Evolutionary conservation across 2,888 invertebrate species (phyloP), one percentile per base, ranked within the genome.

Genomic region (Amitus sp.): DNA sequence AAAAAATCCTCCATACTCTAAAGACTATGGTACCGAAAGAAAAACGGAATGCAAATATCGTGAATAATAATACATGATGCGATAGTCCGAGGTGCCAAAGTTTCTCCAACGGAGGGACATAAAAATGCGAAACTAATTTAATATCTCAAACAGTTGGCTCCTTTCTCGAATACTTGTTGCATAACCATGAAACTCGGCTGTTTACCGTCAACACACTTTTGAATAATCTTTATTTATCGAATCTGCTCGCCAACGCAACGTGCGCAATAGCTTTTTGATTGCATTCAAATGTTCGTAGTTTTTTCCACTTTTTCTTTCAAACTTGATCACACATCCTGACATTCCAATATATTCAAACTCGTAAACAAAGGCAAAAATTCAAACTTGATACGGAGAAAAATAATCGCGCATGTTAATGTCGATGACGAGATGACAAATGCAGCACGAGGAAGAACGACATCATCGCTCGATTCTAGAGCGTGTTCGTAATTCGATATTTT

Each of bases 131-230:
- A 39, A 3, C 3, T 6, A n/a, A 20, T 20, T 6, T 42, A 42
- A 42, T 15, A n/a, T 10, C 13, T 20, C 23, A 23, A 43, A 23
- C n/a, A 43, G 23, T 43, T 43, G 43, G 43, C 43, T 43, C 43
- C 43, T 23, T 19, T 12, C 13, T 23, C 43, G 23, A 43, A 43
- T 23, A 43, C 43, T 43, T 43, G 43, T 43, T 43, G 43, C 43
- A 23, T 43, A 43, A 43, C 13, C 42, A 19, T 42, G 42, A 3
- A 13, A 18, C n/a, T 19, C 19, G 3, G 10, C 19, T 42, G 42
- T 42, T 42, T 42, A 19, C 19, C n/a, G 3, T 9, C 42, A 19
- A 42, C 18, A 19, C 42, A 3, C n/a, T n/a, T 7, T 18, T 42
- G 20, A 42, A 42, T 42, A 42, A 15, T 9, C 42, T 17, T 19